Conservation (phyloP, 2,797 vertebrate species). For the Rhynchotus rufescens region DNA sequence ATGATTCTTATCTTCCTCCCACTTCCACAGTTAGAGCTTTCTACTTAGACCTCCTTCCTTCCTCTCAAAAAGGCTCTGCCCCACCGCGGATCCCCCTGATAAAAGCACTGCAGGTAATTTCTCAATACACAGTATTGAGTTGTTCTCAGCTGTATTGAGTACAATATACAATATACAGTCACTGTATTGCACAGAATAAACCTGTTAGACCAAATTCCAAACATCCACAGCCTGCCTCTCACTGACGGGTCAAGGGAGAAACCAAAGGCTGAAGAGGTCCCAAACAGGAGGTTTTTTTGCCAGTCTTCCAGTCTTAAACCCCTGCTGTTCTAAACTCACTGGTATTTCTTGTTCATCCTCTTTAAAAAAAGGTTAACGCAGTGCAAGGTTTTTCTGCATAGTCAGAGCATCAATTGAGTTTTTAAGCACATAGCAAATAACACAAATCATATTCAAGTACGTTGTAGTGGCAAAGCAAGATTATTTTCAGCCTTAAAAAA, state of each 20-base stretch:
- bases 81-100: neutral
- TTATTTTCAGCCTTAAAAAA: conserved; percentile 41
- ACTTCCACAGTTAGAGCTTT: neutral
- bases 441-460: conserved; percentile 8
- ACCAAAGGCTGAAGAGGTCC: neutral
- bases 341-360: neutral
- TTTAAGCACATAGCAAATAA: neutral
- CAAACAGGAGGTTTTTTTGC: neutral
- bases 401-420: neutral
- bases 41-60: neutral
- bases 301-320: neutral
- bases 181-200: neutral
- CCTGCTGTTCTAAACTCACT: neutral
- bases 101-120: neutral
- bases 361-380: neutral
- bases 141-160: too few species aligned
- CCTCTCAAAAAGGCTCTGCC: neutral
- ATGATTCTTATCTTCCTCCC: neutral
- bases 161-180: too few species aligned
- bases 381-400: neutral
- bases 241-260: neutral
- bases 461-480: neutral
- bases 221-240: neutral
- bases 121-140: neutral
- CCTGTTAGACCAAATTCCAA: neutral